phyloP scores from a whole-genome alignment of 2,797 vertebrate genomes.

The Amphiprion clarkii region DNA sequence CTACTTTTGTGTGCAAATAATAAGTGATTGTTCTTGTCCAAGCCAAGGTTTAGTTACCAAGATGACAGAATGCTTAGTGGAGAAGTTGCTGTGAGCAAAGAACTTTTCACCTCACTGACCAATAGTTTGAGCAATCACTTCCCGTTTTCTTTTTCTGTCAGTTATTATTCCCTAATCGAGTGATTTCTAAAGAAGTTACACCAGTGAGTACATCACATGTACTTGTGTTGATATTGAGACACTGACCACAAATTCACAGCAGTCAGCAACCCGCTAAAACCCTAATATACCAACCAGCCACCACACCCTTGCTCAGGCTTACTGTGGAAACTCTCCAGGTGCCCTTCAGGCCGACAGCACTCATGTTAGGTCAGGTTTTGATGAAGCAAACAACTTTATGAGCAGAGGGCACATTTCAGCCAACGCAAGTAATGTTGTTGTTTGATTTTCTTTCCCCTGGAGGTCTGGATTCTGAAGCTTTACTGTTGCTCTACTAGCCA shows the following conservation, averaged over 20 bases:
- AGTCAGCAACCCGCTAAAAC: conserved; percentile 33
- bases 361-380: conserved; percentile 59
- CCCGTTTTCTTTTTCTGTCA: conserved; percentile 43
- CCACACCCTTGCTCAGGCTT: conserved; percentile 51
- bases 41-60: neutral
- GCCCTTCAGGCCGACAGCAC: conserved; percentile 21
- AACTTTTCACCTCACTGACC: conserved; percentile 33
- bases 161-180: conserved; percentile 48
- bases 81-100: conserved; percentile 9
- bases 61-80: neutral
- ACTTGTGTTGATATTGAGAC: conserved; percentile 44
- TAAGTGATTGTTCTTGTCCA: neutral
- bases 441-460: conserved; percentile 36
- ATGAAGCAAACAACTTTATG: conserved; percentile 43
- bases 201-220: conserved; percentile 18
- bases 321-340: conserved; percentile 13
- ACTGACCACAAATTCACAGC: conserved; percentile 39
- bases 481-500: neutral
- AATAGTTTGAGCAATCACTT: conserved; percentile 30
- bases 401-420: conserved; percentile 18
- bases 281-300: conserved; percentile 44
- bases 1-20: neutral
- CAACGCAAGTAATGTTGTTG: conserved; percentile 20
- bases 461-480: conserved; percentile 36
- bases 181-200: conserved; percentile 43